These are phyloP conservation scores for Phrynosoma blainvillii DNA, from an alignment of 2,113 vertebrate genomes.

Conservation along the genomic window DNA sequence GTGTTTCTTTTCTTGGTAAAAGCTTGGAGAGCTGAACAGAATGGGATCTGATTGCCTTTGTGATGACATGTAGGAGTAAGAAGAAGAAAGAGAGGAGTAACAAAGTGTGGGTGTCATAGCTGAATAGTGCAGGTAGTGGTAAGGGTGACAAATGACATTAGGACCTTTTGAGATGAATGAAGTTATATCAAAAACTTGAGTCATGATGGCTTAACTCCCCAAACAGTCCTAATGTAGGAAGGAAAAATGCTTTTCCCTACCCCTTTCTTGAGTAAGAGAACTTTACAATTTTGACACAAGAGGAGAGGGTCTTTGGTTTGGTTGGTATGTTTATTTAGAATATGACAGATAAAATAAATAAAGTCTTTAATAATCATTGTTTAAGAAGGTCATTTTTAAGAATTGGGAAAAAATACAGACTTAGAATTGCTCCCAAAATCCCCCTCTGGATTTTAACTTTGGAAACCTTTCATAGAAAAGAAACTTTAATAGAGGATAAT, in stretches of 20 bases:
- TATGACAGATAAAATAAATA: too few species aligned
- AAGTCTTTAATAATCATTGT: too few species aligned
- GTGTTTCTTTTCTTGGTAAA: conserved; percentile 63
- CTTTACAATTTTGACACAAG: conserved; percentile 43
- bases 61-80: conserved; percentile 57
- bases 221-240: conserved; percentile 67
- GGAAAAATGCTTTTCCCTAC: conserved; percentile 61
- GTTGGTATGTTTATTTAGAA: too few species aligned
- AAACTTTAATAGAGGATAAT: too few species aligned
- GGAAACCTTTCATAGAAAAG: too few species aligned
- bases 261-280: conserved; percentile 57
- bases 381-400: too few species aligned
- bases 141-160: conserved; percentile 55
- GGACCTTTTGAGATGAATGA: conserved; percentile 47
- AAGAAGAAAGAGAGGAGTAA: conserved; percentile 17
- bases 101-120: conserved; percentile 47
- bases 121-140: conserved; percentile 56
- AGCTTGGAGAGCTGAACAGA: conserved; percentile 58
- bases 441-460: too few species aligned
- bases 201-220: conserved; percentile 60
- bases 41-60: conserved; percentile 71
- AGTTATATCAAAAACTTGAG: conserved; percentile 61
- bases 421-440: too few species aligned
- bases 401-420: too few species aligned
- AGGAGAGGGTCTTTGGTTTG: too few species aligned